phyloP scores from a whole-genome alignment of 1,140 invertebrate species.

The Drosophila baimaii region DNA sequence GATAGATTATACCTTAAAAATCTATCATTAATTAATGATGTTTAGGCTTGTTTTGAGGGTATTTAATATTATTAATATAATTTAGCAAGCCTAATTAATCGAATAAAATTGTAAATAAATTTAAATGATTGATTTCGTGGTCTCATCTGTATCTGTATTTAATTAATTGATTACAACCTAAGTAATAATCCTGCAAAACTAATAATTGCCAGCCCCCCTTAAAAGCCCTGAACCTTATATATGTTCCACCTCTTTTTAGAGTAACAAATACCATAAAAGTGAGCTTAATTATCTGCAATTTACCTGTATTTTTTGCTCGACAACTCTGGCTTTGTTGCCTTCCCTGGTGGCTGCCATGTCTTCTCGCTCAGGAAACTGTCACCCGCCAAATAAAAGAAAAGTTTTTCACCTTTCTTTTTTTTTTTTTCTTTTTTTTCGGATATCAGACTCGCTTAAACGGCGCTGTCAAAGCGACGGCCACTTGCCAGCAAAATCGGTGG shows the following conservation, averaged over 20 bases:
- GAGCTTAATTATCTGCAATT: not conserved
- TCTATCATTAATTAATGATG: no score
- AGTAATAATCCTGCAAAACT: fast-evolving
- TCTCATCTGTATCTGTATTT: no score
- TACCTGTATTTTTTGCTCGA: not conserved
- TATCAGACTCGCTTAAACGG: constrained; percentile 53
- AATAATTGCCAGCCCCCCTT: not conserved
- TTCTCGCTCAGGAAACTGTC: constrained; percentile 50
- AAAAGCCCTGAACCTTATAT: not conserved
- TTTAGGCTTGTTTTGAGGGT: no score
- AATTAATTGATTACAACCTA: no score
- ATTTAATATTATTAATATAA: no score
- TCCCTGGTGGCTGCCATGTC: constrained; percentile 1
- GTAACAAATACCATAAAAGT: not conserved
- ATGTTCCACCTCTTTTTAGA: not conserved
- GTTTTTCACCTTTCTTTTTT: constrained; percentile 4
- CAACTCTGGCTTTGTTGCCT: constrained; percentile 8
- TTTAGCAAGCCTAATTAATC: no score
- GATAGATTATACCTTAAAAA: no score
- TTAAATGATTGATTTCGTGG: no score
- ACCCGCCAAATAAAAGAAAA: constrained; percentile 44
- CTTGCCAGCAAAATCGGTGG: constrained; percentile 45
- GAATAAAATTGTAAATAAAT: no score
- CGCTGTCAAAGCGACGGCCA: constrained; percentile 71
- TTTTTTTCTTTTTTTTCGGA: constrained; percentile 14